phyloP scores from a whole-genome alignment of 2,113 vertebrate species.

The Megatriorchis doriae region DNA sequence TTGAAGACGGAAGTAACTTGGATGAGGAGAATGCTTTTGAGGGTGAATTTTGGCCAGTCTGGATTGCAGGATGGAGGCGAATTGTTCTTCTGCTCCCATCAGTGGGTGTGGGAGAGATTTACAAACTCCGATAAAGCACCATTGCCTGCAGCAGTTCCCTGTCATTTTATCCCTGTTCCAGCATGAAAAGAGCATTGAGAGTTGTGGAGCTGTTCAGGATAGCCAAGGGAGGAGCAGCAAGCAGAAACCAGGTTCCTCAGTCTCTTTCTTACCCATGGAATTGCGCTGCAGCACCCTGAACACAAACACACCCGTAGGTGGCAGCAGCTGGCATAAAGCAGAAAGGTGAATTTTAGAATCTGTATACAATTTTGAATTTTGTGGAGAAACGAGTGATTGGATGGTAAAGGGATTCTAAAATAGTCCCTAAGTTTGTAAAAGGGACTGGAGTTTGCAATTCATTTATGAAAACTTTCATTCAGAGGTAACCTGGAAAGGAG shows the following conservation, averaged over 20 bases:
- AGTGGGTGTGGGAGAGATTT: neutral
- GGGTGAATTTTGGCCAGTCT: neutral
- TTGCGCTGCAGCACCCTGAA: neutral
- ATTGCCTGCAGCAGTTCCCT: neutral
- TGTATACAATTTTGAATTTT: neutral
- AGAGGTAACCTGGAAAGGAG: neutral
- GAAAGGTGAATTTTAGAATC: neutral
- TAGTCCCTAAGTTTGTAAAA: neutral
- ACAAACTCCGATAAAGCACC: neutral
- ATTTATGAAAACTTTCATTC: neutral
- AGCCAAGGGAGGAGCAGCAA: neutral
- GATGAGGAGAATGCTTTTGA: neutral
- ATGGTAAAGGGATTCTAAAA: neutral
- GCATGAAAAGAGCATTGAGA: neutral
- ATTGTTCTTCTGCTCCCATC: neutral
- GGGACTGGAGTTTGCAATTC: neutral
- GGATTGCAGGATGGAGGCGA: neutral
- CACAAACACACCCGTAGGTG: neutral
- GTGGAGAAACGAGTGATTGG: neutral
- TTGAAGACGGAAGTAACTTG: neutral
- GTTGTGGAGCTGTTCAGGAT: neutral
- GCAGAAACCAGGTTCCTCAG: neutral
- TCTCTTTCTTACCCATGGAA: neutral
- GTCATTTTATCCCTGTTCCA: neutral
- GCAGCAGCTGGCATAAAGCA: neutral